These are phyloP conservation scores for Axis porcinus DNA, from an alignment of 2,113 vertebrate genomes.

Conservation along the genomic window DNA sequence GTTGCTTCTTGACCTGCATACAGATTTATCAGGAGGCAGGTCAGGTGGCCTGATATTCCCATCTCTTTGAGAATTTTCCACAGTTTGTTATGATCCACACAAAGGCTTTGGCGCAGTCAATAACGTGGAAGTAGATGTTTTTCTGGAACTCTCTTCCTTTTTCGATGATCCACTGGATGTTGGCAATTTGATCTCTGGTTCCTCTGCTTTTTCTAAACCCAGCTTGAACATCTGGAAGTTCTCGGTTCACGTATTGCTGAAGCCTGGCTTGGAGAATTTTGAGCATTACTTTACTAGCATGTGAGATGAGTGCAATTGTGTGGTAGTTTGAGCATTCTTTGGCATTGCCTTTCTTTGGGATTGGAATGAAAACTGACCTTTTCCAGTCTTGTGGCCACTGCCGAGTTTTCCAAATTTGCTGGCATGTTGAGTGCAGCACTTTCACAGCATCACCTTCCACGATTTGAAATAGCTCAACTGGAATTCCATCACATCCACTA, in stretches of 20 bases:
- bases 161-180: fast-evolving
- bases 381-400: not conserved
- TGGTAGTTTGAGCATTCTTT: not conserved
- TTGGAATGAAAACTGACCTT: not conserved
- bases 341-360: not conserved
- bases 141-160: not conserved
- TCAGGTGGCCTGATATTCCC: not conserved
- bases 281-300: not conserved
- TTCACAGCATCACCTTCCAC: not conserved
- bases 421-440: not conserved
- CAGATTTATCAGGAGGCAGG: not conserved
- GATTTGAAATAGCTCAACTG: not conserved
- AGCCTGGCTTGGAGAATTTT: not conserved
- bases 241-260: fast-evolving
- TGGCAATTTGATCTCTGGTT: not conserved
- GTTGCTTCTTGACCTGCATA: not conserved
- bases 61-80: not conserved
- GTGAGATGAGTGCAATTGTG: not conserved
- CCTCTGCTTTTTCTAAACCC: not conserved
- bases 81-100: not conserved
- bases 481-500: not conserved
- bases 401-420: not conserved
- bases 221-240: not conserved
- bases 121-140: not conserved
- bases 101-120: not conserved